Base-by-base conservation (phyloP, 2,113 vertebrate species). In the Tachysurus vachellii region DNA sequence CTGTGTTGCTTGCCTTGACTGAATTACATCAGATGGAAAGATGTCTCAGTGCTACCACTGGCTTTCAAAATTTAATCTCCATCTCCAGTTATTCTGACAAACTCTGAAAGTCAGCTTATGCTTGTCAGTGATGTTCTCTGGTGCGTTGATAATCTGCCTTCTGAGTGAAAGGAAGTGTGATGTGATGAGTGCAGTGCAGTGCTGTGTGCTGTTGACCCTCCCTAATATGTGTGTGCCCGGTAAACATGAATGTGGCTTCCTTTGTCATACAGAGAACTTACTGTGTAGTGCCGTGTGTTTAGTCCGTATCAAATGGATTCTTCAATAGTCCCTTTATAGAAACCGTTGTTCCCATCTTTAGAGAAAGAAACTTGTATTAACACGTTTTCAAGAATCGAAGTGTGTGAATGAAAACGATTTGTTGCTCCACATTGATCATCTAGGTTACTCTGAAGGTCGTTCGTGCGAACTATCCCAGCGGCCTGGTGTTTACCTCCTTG, bases 121-220 rank as follows among this genome's bases (percentile, higher is more conserved):
- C 92, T 89, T 90, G 89, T 91, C 86, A 93, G 91, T 93, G 93
- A 92, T 89, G 90, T 91, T 93, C 93, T 93, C 88, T 92, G 91
- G 93, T 93, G 92, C 91, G 89, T 93, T 93, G 92, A 93, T 94
- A 93, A 95, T 95, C 93, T 91, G 66, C 92, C 91, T 92, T 93
- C 91, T 93, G 92, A 91, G 91, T 94, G 91, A 83, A 93, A 91
- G 92, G 86, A 88, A 88, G 88, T 28, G 42, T 64, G 73, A 83
- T n/a, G 91, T 36, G 73, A 91, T 91, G 89, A 88, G 88, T 36
- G 36, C 36, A 36, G 36, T 36, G 88, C 89, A 82, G 85, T 85
- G 82, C 86, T 90, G 88, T 84, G 88, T 90, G 76, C 86, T 91
- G 88, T 77, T 87, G 71, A 62, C 88, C 87, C 86, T 91, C 89